These are phyloP conservation scores for Solenopsis fugax DNA, from an alignment of 1,140 invertebrate species.

Conservation along the genomic window DNA sequence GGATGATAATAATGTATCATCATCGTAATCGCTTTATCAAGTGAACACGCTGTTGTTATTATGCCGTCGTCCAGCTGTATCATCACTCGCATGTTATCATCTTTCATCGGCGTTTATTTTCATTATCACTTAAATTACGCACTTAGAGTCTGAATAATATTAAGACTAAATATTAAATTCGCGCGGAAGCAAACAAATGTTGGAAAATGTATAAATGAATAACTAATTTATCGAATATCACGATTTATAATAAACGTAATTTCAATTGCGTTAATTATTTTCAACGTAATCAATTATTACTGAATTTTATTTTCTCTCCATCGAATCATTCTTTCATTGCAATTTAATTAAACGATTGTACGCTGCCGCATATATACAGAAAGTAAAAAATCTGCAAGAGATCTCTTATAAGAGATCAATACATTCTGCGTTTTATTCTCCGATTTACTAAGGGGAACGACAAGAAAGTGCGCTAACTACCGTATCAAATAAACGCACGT, in stretches of 20 bases:
- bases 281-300: not conserved
- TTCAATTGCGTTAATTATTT: not conserved
- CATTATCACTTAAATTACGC: not conserved
- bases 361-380: too few relatives aligned
- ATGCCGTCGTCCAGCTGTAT: constrained; percentile 4
- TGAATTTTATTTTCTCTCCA: not conserved
- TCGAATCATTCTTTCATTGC: not conserved
- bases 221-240: not conserved
- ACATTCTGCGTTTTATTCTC: constrained; percentile 3
- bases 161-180: not conserved
- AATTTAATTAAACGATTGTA: not conserved
- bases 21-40: constrained; percentile 54
- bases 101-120: constrained; percentile 18
- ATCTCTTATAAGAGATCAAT: not conserved
- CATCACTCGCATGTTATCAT: constrained; percentile 29
- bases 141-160: not conserved
- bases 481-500: constrained; percentile 63
- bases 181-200: not conserved
- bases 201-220: not conserved
- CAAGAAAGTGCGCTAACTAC: constrained; percentile 45
- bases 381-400: not conserved
- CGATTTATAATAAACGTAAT: not conserved
- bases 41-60: constrained; percentile 23
- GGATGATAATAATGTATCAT: constrained; percentile 33
- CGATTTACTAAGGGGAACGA: constrained; percentile 23